Conservation (phyloP, 2,113 vertebrate genomes). For the Pomatorhinus ruficollis region DNA sequence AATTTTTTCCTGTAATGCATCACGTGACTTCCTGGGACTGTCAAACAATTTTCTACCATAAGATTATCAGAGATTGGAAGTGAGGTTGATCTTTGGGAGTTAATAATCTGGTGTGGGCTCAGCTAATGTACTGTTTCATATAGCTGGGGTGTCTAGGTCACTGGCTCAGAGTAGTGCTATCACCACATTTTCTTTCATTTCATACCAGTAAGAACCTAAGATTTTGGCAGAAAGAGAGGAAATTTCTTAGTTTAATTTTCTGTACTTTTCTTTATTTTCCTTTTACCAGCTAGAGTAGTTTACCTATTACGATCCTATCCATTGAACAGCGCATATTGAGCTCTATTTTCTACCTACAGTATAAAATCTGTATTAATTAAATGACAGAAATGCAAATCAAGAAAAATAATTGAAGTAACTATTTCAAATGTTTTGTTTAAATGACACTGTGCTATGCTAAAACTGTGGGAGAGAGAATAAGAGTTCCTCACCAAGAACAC, state of each 20-base stretch:
- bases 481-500: conserved; percentile 53
- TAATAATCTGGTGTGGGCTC: not conserved
- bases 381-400: conserved; percentile 43
- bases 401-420: conserved; percentile 56
- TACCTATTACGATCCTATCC: not conserved
- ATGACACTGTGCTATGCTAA: conserved; percentile 10
- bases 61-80: conserved; percentile 22
- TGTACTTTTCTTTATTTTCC: not conserved
- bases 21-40: not conserved
- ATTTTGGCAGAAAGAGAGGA: not conserved
- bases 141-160: not conserved
- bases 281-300: not conserved
- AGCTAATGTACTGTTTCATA: not conserved
- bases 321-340: not conserved
- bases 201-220: not conserved
- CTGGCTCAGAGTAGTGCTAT: not conserved
- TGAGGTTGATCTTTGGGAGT: not conserved
- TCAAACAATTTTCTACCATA: not conserved
- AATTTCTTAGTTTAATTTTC: not conserved
- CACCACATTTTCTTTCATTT: not conserved
- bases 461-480: conserved; percentile 16
- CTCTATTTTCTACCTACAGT: not conserved
- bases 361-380: conserved; percentile 45
- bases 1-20: conserved; percentile 21
- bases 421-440: conserved; percentile 72